Base-by-base conservation (phyloP, 92 coral and sea anemone genomes). In the Parazoanthus atlanticus region DNA sequence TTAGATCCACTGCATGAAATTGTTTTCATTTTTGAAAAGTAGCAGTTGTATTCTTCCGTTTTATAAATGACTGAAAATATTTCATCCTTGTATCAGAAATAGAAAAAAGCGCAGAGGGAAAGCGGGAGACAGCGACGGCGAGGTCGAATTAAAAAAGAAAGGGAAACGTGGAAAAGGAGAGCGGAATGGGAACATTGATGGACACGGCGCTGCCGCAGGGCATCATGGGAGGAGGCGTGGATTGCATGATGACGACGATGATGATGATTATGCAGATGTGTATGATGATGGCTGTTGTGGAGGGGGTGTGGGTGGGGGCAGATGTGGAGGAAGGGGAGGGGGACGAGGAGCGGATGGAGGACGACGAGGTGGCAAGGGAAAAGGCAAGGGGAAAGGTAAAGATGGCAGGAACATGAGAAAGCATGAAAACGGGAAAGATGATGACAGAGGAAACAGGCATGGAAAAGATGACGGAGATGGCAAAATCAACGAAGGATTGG, bases 251-350 rank as follows among this genome's bases (percentile, higher is more conserved):
- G 61, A 83, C 29, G 77, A 83, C 29, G 77, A 43, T 43, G 49
- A 36, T 32, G 74, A 83, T 69, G 32, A 29, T 28, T 36, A 81
- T 47, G 33, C 49, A 61, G 77, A 28, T 12, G 86, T 65, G 31
- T 67, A 33, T n/a, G 86, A 67, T 29, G 58, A 32, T 28, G 86
- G 86, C 19, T 83, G 86, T 67, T 83, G 75, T 17, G 86, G 86
- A 28, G 86, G 78, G 1, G 65, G 77, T 12, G 54, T 47, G 11
- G 36, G 78, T 10, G 56, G 52, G 29, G 26, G 16, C 34, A 19
- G 54, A 13, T 76, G 58, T 3, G 26, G 70, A 12, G 43, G 86
- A n/a, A 65, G 28, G 3, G 43, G 86, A 13, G 36, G 28, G 74
- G 86, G 75, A 8, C 30, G 40, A 12, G 29, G 28, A 54, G 67